phyloP scores from a whole-genome alignment of 2,797 vertebrate genomes.

The Bucorvus abyssinicus region DNA sequence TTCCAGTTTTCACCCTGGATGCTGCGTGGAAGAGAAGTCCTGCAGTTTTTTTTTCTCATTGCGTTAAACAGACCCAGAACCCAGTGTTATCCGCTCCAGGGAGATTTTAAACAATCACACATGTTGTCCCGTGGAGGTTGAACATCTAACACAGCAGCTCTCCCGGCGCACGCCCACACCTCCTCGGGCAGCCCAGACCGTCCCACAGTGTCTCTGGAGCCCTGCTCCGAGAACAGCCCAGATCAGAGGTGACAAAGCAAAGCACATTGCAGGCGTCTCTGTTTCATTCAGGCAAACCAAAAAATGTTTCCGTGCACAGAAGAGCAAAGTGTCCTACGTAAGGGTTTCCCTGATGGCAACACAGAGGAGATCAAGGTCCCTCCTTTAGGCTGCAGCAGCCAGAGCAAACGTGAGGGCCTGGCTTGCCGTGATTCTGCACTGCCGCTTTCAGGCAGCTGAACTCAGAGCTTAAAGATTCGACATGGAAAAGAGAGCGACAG shows the following conservation, averaged over 20 bases:
- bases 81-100: background rate
- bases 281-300: background rate
- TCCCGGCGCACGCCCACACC: background rate
- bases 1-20: constrained; percentile 37
- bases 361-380: background rate
- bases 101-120: constrained; percentile 47
- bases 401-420: background rate
- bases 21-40: constrained; percentile 21
- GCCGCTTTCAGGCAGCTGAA: background rate
- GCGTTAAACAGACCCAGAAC: constrained; percentile 33
- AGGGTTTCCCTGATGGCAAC: background rate
- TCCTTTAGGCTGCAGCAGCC: background rate
- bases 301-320: background rate
- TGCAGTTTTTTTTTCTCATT: background rate
- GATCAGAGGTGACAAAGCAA: background rate
- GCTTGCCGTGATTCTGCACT: background rate
- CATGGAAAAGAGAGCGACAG: background rate
- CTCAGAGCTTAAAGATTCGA: background rate
- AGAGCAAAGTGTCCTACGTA: background rate
- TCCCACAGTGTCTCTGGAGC: background rate
- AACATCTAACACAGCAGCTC: background rate
- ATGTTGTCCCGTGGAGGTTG: constrained; percentile 15
- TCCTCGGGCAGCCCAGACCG: background rate
- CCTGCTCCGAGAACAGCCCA: background rate
- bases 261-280: background rate